These are phyloP conservation scores for Neotoma lepida DNA, from an alignment of 2,113 vertebrate genomes.

Conservation along the genomic window DNA sequence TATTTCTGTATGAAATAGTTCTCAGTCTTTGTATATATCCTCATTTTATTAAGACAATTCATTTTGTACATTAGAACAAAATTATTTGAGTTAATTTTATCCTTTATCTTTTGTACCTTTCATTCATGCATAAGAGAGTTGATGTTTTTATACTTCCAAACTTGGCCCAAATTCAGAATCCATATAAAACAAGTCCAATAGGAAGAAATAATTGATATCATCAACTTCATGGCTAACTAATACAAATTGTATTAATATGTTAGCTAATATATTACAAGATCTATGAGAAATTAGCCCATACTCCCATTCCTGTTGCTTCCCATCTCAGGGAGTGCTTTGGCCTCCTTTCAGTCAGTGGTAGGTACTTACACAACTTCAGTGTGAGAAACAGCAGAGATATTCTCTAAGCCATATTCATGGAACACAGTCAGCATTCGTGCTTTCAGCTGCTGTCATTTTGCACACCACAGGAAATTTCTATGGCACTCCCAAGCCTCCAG, in stretches of 20 bases:
- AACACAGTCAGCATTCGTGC: fast-evolving
- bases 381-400: not conserved
- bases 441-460: conserved; percentile 18
- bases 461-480: conserved; percentile 94
- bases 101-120: not conserved
- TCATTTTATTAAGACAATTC: conserved; percentile 58
- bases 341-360: not conserved
- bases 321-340: not conserved
- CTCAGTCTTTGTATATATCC: conserved; percentile 56
- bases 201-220: not conserved
- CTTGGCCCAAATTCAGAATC: conserved; percentile 15
- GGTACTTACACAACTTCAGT: not conserved
- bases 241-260: conserved; percentile 15
- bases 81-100: conserved; percentile 58
- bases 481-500: conserved; percentile 96
- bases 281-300: not conserved
- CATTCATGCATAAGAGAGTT: conserved; percentile 29
- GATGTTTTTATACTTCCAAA: conserved; percentile 66
- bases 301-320: not conserved
- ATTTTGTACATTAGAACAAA: conserved; percentile 56
- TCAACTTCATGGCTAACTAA: not conserved
- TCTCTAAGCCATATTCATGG: not conserved
- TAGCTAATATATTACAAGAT: not conserved
- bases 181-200: not conserved
- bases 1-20: conserved; percentile 57